Conservation (phyloP, 2,113 vertebrate genomes). For the Gila orcuttii region DNA sequence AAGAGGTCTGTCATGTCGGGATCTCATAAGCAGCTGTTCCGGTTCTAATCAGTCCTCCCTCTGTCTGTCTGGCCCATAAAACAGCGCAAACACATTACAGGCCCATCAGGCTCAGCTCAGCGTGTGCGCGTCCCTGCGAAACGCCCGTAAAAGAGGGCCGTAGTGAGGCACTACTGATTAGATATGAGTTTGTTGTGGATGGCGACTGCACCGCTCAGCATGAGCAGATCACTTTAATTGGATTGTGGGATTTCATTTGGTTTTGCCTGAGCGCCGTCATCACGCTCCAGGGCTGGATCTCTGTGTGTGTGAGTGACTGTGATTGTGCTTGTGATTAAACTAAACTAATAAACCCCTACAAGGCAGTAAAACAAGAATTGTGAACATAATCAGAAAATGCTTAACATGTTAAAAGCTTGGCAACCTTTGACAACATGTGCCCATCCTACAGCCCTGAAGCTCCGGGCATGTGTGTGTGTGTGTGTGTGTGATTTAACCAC, state of each 20-base stretch:
- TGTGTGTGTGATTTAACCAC: slow-evolving; percentile 77
- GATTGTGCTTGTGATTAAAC: slow-evolving; percentile 35
- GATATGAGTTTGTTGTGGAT: slow-evolving; percentile 41
- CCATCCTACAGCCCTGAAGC: slow-evolving; percentile 29
- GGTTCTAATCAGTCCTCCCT: slow-evolving; percentile 64
- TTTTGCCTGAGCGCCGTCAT: slow-evolving; percentile 77
- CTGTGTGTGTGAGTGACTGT: slow-evolving; percentile 40
- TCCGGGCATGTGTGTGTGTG: slow-evolving; percentile 32
- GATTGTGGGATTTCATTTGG: slow-evolving; percentile 80
- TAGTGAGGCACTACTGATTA: slow-evolving; percentile 51
- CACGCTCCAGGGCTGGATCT: slow-evolving; percentile 75
- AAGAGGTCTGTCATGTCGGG: slow-evolving; percentile 68
- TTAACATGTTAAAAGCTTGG: slow-evolving; percentile 51
- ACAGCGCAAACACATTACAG: slow-evolving; percentile 65
- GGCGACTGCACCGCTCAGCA: slow-evolving; percentile 41
- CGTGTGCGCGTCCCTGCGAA: slow-evolving; percentile 39
- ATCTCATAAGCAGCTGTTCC: slow-evolving; percentile 71
- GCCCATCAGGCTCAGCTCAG: slow-evolving; percentile 65
- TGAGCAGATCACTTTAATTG: slow-evolving; percentile 70
- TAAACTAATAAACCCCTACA: slow-evolving; percentile 55
- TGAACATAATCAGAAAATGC: slow-evolving; percentile 53
- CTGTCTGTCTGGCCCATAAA: slow-evolving; percentile 69
- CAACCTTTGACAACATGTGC: neutral
- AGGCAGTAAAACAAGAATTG: slow-evolving; percentile 41
- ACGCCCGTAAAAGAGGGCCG: slow-evolving; percentile 47